Evolutionary conservation across 2,888 invertebrate species (phyloP).

Genomic region (Polyommatus icarus): DNA sequence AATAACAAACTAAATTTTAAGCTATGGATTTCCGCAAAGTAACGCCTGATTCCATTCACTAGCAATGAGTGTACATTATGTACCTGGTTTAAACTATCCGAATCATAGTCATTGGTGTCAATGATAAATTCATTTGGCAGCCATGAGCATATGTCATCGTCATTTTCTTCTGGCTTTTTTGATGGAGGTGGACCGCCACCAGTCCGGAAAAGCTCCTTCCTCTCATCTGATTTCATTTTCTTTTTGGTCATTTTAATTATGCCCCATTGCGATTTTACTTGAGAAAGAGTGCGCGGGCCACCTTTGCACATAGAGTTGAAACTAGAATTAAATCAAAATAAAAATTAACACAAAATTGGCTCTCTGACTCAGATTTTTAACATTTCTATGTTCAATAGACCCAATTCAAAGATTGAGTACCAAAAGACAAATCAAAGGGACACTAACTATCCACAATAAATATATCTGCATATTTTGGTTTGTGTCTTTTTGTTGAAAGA

Average conservation of each 20-base stretch:
- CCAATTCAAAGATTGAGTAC: too few species aligned
- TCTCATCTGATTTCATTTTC: neutral
- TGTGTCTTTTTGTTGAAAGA: neutral
- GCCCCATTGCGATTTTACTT: neutral
- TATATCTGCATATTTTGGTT: neutral
- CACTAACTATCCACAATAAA: neutral
- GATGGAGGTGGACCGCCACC: neutral
- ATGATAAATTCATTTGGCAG: neutral
- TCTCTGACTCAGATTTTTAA: too few species aligned
- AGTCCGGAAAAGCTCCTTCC: neutral
- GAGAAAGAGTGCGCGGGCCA: neutral
- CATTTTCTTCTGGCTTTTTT: neutral
- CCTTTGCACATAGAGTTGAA: too few species aligned
- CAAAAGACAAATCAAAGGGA: neutral
- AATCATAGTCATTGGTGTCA: neutral
- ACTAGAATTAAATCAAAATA: too few species aligned
- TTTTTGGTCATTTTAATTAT: slow-evolving; percentile 1
- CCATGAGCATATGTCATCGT: neutral
- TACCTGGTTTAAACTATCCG: neutral
- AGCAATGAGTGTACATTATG: too few species aligned
- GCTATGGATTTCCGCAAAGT: too few species aligned
- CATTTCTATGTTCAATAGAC: neutral
- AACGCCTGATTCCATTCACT: too few species aligned
- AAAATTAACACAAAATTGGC: too few species aligned
- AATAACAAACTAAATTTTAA: too few species aligned